Evolutionary conservation across 2,797 vertebrate genomes (phyloP).

Genomic region (Glossophaga mutica): DNA sequence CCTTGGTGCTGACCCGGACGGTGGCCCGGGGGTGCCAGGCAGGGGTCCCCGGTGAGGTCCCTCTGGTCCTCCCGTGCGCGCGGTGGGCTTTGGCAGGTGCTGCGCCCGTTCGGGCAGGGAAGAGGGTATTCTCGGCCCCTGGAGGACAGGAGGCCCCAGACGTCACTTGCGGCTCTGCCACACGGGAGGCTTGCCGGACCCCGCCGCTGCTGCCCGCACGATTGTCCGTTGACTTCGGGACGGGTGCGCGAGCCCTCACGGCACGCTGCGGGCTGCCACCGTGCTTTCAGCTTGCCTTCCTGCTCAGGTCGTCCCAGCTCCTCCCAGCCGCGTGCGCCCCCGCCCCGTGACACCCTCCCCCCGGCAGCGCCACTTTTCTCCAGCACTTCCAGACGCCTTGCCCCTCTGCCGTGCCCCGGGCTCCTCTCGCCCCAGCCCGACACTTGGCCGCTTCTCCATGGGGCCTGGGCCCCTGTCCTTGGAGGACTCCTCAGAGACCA

Average conservation of each 20-base stretch:
- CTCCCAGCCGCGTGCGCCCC: fast-evolving
- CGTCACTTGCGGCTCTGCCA: too few relatives aligned
- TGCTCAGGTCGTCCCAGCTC: neutral
- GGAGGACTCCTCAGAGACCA: too few relatives aligned
- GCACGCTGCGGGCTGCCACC: fast-evolving
- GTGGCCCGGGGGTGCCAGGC: fast-evolving
- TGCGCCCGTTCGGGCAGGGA: neutral
- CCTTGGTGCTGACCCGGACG: fast-evolving
- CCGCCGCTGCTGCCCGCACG: fast-evolving
- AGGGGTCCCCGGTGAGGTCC: too few relatives aligned
- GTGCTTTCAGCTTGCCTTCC: neutral
- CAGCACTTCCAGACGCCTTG: neutral
- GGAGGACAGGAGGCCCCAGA: neutral
- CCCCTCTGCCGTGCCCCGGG: fast-evolving
- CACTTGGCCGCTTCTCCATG: fast-evolving
- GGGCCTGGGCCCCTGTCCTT: neutral
- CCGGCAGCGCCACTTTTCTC: too few relatives aligned
- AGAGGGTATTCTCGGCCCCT: fast-evolving
- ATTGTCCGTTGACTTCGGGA: fast-evolving
- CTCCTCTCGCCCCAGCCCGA: fast-evolving
- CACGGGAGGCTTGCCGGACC: fast-evolving
- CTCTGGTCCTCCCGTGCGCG: fast-evolving
- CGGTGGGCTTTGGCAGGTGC: neutral
- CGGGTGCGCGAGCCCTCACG: fast-evolving
- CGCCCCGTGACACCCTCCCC: neutral